Percentiles rank a stretch among this genome's conserved stretches.
These are phyloP conservation scores for Chydorus sphaericus DNA, from an alignment of 2,888 invertebrate genomes.

Conservation along the genomic window DNA sequence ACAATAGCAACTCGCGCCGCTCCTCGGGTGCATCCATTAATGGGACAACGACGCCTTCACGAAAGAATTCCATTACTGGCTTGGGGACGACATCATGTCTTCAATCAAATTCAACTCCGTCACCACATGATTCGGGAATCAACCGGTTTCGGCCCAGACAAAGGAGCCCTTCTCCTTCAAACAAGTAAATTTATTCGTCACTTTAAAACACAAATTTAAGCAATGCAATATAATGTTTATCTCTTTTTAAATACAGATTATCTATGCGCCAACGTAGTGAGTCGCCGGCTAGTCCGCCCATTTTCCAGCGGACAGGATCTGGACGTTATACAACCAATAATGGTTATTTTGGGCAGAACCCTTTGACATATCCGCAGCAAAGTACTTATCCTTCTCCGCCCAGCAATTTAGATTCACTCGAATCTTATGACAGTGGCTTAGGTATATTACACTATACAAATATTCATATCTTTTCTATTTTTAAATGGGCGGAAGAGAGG, in stretches of 20 bases:
- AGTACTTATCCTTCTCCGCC: background rate
- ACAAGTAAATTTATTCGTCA: background rate
- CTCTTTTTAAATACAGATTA: background rate
- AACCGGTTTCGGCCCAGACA: conserved; percentile 1
- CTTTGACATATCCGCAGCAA: conserved; percentile 1
- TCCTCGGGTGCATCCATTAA: conserved; percentile 12
- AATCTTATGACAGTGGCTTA: conserved; percentile 7
- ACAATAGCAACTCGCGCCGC: conserved; percentile 10
- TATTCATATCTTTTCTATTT: background rate
- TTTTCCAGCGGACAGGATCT: conserved; percentile 7
- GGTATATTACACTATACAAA: no score
- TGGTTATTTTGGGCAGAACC: background rate
- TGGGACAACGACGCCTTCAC: conserved; percentile 1
- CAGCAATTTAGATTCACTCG: conserved; percentile 4
- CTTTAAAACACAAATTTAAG: background rate
- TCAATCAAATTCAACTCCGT: background rate
- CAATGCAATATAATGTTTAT: background rate
- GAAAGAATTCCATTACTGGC: conserved; percentile 11
- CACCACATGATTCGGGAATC: background rate
- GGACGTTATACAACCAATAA: conserved; percentile 7
- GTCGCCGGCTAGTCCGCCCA: background rate
- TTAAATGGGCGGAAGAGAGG: background rate
- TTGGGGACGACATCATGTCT: background rate
- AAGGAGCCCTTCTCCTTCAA: conserved; percentile 11
- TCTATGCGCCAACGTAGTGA: background rate